A percentile compares a stretch with the other conserved stretches of the same genome.
phyloP scores from a whole-genome alignment of 2,797 vertebrate genomes.

The Premnoplex brunnescens region DNA sequence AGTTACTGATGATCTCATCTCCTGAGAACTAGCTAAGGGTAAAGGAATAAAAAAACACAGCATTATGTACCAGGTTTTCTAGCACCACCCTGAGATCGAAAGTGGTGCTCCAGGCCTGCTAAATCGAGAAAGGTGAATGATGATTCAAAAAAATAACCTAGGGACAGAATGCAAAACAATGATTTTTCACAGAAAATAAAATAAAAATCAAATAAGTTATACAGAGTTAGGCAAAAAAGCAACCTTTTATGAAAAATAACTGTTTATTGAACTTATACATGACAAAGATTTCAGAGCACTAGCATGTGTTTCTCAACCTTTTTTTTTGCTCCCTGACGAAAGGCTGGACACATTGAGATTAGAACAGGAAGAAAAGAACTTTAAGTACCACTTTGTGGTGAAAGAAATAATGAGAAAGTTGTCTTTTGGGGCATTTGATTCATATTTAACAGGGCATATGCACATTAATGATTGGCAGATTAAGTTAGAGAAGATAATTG shows the following conservation, averaged over 20 bases:
- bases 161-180: slow-evolving; percentile 78
- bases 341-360: neutral
- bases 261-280: slow-evolving; percentile 65
- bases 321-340: neutral
- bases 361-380: neutral
- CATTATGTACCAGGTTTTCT: slow-evolving; percentile 85
- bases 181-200: slow-evolving; percentile 67
- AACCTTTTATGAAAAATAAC: slow-evolving; percentile 56
- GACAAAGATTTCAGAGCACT: neutral
- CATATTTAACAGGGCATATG: neutral
- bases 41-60: slow-evolving; percentile 65
- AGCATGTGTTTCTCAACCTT: neutral
- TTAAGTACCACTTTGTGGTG: neutral
- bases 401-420: neutral
- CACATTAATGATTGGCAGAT: neutral
- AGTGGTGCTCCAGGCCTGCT: slow-evolving; percentile 89
- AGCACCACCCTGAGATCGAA: slow-evolving; percentile 86
- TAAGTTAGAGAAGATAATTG: neutral
- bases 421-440: neutral
- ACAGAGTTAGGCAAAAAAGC: slow-evolving; percentile 58
- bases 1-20: slow-evolving; percentile 59
- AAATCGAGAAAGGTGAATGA: slow-evolving; percentile 93
- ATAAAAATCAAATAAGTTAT: slow-evolving; percentile 42
- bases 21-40: slow-evolving; percentile 64
- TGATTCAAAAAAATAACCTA: slow-evolving; percentile 93